Conservation (phyloP, 2,888 invertebrate species). For the Cactoblastis cactorum region DNA sequence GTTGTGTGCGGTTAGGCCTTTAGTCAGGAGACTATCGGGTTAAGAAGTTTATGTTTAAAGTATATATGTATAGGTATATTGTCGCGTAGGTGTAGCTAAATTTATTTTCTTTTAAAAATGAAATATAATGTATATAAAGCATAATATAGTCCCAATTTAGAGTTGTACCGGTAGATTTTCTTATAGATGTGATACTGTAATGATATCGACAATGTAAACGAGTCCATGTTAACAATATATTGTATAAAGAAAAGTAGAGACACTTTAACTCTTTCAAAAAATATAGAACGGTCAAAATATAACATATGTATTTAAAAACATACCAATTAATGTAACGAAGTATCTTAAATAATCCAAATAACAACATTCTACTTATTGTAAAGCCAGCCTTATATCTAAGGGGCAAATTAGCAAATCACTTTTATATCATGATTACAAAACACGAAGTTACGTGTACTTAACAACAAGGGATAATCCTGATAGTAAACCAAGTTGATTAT, state of each 20-base stretch:
- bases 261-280: not conserved
- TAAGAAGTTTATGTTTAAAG: no score
- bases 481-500: not conserved
- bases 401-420: not conserved
- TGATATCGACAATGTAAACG: not conserved
- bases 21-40: no score
- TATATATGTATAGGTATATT: no score
- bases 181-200: constrained; percentile 1
- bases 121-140: not conserved
- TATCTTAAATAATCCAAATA: not conserved
- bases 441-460: constrained; percentile 13
- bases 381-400: constrained; percentile 4
- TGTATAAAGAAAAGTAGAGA: not conserved
- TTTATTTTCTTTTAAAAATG: not conserved
- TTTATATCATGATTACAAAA: not conserved
- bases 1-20: no score
- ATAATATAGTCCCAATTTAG: constrained; percentile 5
- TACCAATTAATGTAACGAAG: not conserved
- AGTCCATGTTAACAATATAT: not conserved
- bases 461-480: not conserved
- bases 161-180: not conserved
- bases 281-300: not conserved
- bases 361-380: not conserved
- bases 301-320: not conserved
- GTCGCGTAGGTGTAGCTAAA: no score